Percentiles rank a stretch among this genome's conserved stretches.
These are phyloP conservation scores for Synodontis membranacea DNA, from an alignment of 2,113 vertebrate species.

Conservation along the genomic window DNA sequence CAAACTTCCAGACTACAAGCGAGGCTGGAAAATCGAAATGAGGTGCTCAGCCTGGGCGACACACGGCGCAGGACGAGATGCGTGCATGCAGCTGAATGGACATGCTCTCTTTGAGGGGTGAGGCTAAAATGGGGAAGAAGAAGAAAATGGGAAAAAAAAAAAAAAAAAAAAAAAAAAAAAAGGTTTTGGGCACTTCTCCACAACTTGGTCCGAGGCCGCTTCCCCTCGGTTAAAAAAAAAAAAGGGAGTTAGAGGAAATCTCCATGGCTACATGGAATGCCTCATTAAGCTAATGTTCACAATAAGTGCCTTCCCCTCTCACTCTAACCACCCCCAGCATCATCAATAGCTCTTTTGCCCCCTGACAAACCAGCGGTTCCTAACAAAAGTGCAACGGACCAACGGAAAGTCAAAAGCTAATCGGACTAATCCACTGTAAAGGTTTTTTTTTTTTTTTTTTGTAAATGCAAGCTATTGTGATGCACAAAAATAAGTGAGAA, in stretches of 20 bases:
- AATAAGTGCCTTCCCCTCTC: conserved; percentile 19
- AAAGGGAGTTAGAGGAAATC: conserved; percentile 26
- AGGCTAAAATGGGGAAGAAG: background rate
- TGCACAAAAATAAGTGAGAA: conserved; percentile 60
- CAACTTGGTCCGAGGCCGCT: background rate
- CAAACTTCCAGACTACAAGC: conserved; percentile 67
- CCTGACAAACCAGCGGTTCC: background rate
- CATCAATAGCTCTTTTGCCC: conserved; percentile 35
- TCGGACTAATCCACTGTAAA: conserved; percentile 63
- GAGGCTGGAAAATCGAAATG: conserved; percentile 56
- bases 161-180: too few relatives aligned
- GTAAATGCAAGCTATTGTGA: conserved; percentile 49
- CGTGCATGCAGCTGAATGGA: background rate
- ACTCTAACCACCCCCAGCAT: background rate
- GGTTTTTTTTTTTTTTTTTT: too few relatives aligned
- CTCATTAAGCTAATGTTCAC: conserved; percentile 52
- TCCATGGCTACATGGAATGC: conserved; percentile 46
- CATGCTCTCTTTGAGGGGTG: background rate
- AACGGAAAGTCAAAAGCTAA: conserved; percentile 44
- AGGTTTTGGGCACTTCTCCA: background rate
- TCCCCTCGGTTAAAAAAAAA: conserved; percentile 1
- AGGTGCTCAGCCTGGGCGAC: conserved; percentile 36
- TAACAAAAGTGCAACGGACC: conserved; percentile 30
- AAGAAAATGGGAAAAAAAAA: too few relatives aligned
- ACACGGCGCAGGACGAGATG: background rate